Base-by-base conservation (phyloP, 2,113 vertebrate genomes). In the Bubo blakistoni region DNA sequence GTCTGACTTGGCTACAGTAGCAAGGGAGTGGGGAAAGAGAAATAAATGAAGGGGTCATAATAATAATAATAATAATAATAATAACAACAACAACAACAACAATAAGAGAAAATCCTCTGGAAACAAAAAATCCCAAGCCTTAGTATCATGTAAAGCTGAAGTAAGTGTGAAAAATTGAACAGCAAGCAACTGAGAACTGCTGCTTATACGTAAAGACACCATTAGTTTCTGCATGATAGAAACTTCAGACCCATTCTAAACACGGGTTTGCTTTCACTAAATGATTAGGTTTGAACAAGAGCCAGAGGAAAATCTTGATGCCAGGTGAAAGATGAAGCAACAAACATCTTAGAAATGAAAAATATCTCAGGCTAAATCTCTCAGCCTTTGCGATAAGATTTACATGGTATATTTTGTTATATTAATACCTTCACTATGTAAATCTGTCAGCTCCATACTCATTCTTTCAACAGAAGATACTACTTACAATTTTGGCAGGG, bases 1-100 rank as follows among this genome's bases (percentile, higher is more conserved):
- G 97, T 96, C 98, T 98, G 98, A 98, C 98, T 98, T 98, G 97
- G 97, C 98, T 98, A 96, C 96, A 97, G 96, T 96, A 98, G 81
- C 38, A 69, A 71, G 92, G 91, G 92, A 81, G 57, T 62, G 95
- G 93, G 94, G 57, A 81, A 86, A 96, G 57, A 83, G 27, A 70
- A 81, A 57, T 62, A 94, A 94, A 97, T 89, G 93, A 97, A 95
- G 88, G 67, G 91, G 76, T 95, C 88, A 71, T 93, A 96, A 94
- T 94, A 97, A 91, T 96, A 96, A 96, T 59, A 81, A 63, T 66
- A 69, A 40, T 42, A 36, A 36, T 46, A 96, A 94, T 94, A 97
- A 92, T 96, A 96, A 96, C 54, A 81, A 62, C 57, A 69, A 40
- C 25, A n/a, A 44, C 38, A 52, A 70, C 47, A 46, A 47, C 6